Base-by-base conservation (phyloP, 1,140 invertebrate genomes). In the Archegozetes longisetosus region DNA sequence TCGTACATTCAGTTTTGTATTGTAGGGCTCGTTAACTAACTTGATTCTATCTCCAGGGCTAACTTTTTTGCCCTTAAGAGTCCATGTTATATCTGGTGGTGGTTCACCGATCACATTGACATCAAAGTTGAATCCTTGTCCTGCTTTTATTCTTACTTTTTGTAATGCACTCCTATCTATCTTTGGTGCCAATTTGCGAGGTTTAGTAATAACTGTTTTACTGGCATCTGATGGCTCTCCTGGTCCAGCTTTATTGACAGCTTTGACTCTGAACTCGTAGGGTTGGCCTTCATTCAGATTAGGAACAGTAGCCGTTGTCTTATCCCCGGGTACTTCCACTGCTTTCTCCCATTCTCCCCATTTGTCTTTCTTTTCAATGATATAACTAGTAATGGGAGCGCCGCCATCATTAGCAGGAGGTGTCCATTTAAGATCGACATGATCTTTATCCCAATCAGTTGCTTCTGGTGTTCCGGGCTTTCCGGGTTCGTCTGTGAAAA, bases 321-420 rank as follows among this genome's bases (percentile, higher is more conserved):
- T 75, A 65, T 81, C 79, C 12, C 84, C 84, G 3, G 89, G 86
- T 12, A 85, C 81, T 72, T 88, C 85, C 1, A 84, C 55, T n/a
- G 86, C 88, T 70, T 88, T 91, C 69, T 92, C 88, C 92, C 92
- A 97, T 66, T 88, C 83, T n/a, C 88, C 88, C 68, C 85, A 88
- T 71, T 91, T 91, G 70, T 92, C 88, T 71, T 90, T 91, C 78
- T 90, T 90, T 75, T 94, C 89, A 51, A 94, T 74, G 48, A 92
- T 74, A 68, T 97, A 98, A 24, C 81, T 79, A 20, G 82, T 86
- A 63, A 96, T 85, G 0, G 89, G 87, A 51, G 88, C 84, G 6
- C 92, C 91, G 47, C 89, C 88, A 72, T 96, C 89, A 64, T 84
- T 84, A 70, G 87, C 87, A 0, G 92, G 92, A 58, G 88, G 79